Evolutionary conservation across 2,888 invertebrate genomes (phyloP), one percentile per base, ranked within the genome.

Genomic region (Morpho helenor): DNA sequence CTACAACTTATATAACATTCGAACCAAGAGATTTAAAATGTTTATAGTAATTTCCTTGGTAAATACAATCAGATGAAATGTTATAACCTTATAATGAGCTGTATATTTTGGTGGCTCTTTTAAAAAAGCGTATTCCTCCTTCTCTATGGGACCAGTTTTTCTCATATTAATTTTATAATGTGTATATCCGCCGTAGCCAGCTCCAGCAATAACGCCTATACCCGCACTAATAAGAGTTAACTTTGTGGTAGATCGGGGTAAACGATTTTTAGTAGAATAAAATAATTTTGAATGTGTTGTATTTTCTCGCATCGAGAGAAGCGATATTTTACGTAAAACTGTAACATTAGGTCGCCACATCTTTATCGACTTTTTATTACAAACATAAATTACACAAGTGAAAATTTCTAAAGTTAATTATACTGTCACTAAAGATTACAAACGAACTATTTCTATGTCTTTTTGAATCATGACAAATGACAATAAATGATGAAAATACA

Each of bases 151-250:
- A 10, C 66, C 63, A 48, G 63, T 66, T 50, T 81, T 86, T 65
- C 83, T 89, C 1, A 67, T 61, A 69, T 91, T 91, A 53, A 91
- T 79, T 75, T 84, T 84, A 59, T 87, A 91, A 69, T 91, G 91
- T 0, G 91, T 89, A 68, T 89, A 91, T 60, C 88, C 90, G 61
- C 91, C 87, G 70, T 92, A 93, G 0, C 90, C 90, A 0, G 91
- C 91, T 2, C 93, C 93, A 4, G 91, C 72, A 2, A 91, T 77
- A 6, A 92, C 86, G 49, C 94, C 94, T 54, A 94, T 80, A 70
- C 89, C 88, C 1, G 92, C 92, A 62, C 94, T 93, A 2, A 93
- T 78, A 41, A 94, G 64, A 31, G 93, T 91, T 64, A 93, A 70
- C 69, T 92, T 93, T 0, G 80, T 74, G 8, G 85, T 80, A 6